Percentiles rank a stretch among this genome's conserved stretches.
Conservation (phyloP, 2,113 vertebrate species). For the Psephotus haematonotus region DNA sequence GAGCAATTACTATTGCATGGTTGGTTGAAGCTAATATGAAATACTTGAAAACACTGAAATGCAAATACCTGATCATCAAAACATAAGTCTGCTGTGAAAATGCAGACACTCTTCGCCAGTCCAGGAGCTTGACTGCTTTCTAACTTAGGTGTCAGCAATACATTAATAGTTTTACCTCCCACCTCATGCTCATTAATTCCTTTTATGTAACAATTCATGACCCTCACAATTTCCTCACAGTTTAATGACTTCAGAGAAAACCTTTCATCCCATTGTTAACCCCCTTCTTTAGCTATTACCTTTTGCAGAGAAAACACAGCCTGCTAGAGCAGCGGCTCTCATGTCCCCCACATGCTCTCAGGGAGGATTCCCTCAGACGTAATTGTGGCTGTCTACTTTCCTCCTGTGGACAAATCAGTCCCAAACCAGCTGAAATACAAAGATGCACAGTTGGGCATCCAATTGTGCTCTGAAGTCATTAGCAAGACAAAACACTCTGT, state of each 20-base stretch:
- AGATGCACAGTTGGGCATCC: constrained; percentile 77
- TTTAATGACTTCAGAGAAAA: constrained; percentile 84
- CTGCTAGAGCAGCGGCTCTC: constrained; percentile 70
- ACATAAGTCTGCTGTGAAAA: constrained; percentile 50
- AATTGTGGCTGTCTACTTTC: constrained; percentile 78
- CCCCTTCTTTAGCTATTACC: constrained; percentile 73
- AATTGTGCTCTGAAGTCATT: constrained; percentile 83
- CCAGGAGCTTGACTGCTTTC: constrained; percentile 34
- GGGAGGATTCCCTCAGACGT: constrained; percentile 69
- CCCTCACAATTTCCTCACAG: constrained; percentile 86
- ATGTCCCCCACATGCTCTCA: constrained; percentile 75
- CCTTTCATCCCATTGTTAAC: constrained; percentile 87
- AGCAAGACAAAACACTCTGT: constrained; percentile 81
- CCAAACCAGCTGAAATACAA: constrained; percentile 73
- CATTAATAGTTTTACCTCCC: constrained; percentile 79
- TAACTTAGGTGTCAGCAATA: constrained; percentile 77
- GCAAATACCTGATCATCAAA: neutral
- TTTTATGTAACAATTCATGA: constrained; percentile 83
- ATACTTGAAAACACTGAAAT: neutral
- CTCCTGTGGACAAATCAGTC: constrained; percentile 80
- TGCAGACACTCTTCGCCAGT: neutral
- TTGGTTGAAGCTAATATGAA: neutral
- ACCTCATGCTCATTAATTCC: constrained; percentile 81
- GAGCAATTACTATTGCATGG: neutral
- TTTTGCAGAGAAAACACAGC: constrained; percentile 74